Conservation (phyloP, 1,140 invertebrate species). For the Pogonomyrmex barbatus region DNA sequence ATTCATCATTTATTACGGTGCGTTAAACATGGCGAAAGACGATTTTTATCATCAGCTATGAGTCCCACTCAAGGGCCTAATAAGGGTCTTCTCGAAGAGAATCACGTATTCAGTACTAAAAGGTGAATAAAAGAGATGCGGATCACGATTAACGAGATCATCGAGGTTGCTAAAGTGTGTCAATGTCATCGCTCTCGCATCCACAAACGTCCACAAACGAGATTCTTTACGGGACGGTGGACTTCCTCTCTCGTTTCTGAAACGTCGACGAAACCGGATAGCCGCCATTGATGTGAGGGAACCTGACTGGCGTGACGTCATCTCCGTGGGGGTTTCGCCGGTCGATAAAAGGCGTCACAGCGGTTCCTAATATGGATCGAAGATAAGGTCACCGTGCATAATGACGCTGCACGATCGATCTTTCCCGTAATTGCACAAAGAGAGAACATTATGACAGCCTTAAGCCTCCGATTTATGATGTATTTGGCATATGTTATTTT, state of each 20-base stretch:
- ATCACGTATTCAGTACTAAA: background rate
- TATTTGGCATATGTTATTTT: background rate
- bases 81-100: background rate
- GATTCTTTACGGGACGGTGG: conserved; percentile 42
- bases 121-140: background rate
- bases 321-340: conserved; percentile 61
- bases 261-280: conserved; percentile 51
- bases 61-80: background rate
- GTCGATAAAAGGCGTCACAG: conserved; percentile 78
- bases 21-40: background rate
- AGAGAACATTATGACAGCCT: background rate
- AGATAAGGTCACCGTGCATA: conserved; percentile 22
- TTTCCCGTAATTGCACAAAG: conserved; percentile 22
- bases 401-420: conserved; percentile 8
- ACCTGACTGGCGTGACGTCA: conserved; percentile 78
- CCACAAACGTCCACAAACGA: conserved; percentile 56
- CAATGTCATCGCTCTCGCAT: conserved; percentile 73
- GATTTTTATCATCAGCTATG: background rate
- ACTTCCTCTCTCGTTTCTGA: conserved; percentile 43
- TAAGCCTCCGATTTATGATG: background rate
- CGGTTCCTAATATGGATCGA: conserved; percentile 73
- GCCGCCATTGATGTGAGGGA: conserved; percentile 66
- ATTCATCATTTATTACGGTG: background rate
- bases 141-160: conserved; percentile 33
- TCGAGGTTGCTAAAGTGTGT: conserved; percentile 74